A percentile compares a stretch with the other conserved stretches of the same genome.
Evolutionary conservation across 92 coral and sea anemone genomes (phyloP).

Genomic region (Umimayanthus chanpuru): DNA sequence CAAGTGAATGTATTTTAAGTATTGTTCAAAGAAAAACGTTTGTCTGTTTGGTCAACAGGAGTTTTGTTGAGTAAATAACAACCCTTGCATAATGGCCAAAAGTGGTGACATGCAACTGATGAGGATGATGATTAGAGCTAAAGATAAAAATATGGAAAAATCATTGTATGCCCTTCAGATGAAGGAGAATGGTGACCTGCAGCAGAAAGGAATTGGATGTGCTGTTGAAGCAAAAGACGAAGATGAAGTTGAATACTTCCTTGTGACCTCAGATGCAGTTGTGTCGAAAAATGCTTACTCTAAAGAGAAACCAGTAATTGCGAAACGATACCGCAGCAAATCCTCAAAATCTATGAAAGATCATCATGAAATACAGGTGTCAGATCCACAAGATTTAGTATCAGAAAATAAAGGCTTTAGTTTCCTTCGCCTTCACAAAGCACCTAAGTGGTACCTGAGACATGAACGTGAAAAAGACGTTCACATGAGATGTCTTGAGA

Average conservation of each 20-base stretch:
- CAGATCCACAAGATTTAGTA: neutral
- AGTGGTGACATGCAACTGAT: neutral
- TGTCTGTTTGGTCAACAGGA: too few species aligned
- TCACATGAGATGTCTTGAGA: neutral
- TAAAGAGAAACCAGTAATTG: neutral
- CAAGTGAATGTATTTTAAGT: too few species aligned
- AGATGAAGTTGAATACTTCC: neutral
- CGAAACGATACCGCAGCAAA: constrained; percentile 17
- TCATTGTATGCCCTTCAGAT: neutral
- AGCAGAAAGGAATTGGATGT: constrained; percentile 23
- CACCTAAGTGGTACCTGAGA: neutral
- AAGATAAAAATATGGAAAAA: neutral
- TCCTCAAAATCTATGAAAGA: neutral
- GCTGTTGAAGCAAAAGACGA: neutral
- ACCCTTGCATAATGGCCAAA: neutral
- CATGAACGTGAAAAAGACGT: neutral
- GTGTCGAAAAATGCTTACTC: neutral
- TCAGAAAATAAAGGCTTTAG: neutral
- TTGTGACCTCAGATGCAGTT: neutral
- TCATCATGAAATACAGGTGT: neutral
- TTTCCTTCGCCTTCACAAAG: neutral
- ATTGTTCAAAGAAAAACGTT: too few species aligned
- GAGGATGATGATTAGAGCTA: neutral
- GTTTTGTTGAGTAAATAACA: neutral
- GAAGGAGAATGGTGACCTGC: neutral